A percentile compares a stretch with the other conserved stretches of the same genome.
These are phyloP conservation scores for Brachyopa scutellaris DNA, from an alignment of 2,888 invertebrate genomes.

Conservation along the genomic window DNA sequence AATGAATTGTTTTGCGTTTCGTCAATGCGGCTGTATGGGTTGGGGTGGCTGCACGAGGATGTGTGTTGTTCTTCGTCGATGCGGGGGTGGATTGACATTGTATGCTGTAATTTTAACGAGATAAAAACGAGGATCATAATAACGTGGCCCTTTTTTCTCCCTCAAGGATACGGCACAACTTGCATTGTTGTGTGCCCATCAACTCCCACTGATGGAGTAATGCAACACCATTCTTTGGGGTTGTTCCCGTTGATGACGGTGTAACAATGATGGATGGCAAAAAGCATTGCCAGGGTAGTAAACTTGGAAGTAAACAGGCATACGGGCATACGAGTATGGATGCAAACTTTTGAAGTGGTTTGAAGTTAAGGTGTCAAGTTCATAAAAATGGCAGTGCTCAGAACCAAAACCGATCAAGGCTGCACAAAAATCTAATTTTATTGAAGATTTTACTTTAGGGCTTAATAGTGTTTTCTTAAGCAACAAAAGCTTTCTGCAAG, in stretches of 20 bases:
- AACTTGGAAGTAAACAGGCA: too few relatives aligned
- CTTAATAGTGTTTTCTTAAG: too few relatives aligned
- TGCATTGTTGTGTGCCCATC: conserved; percentile 44
- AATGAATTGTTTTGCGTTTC: conserved; percentile 55
- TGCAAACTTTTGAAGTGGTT: too few relatives aligned
- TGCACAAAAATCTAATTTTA: too few relatives aligned
- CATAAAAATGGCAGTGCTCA: too few relatives aligned
- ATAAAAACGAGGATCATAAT: conserved; percentile 77
- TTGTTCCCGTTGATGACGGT: conserved; percentile 8
- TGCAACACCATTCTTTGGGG: conserved; percentile 2
- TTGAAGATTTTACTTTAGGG: too few relatives aligned
- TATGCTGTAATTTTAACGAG: conserved; percentile 80
- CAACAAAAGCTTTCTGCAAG: too few relatives aligned
- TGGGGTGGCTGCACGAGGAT: conserved; percentile 30
- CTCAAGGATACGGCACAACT: conserved; percentile 60
- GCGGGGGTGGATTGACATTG: conserved; percentile 47
- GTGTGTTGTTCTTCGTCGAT: conserved; percentile 16
- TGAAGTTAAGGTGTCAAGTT: too few relatives aligned
- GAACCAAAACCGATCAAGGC: too few relatives aligned
- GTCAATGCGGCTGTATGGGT: conserved; percentile 27
- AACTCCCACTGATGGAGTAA: conserved; percentile 41
- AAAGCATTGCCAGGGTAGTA: conserved; percentile 35
- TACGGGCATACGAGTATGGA: too few relatives aligned
- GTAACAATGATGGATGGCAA: conserved; percentile 19
- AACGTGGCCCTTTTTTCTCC: conserved; percentile 51